Evolutionary conservation across 2,888 invertebrate genomes (phyloP), one percentile per base, ranked within the genome.

Genomic region (Calephelis perditalis): DNA sequence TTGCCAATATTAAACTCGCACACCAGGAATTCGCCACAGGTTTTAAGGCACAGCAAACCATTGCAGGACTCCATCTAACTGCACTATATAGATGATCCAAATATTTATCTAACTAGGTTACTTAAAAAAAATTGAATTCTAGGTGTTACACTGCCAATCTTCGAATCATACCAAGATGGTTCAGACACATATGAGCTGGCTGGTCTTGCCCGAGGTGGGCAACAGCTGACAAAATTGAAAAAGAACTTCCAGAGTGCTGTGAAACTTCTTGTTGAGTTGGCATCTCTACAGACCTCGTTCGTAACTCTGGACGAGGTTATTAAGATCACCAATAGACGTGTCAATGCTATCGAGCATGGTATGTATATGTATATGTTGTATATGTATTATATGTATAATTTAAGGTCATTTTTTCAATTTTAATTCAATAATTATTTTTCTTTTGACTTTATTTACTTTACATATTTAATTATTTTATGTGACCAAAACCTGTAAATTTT

Each of bases 291-390:
- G 89, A 99, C 99, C 0, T 98, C 99, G 3, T 99, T 99, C 79
- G 97, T 99, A 12, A 99, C 99, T 36, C 92, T 99, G 57, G 99
- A 99, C 84, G 99, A 99, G 84, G 99, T 99, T 60, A 99, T 99
- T 77, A 99, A 99, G 91, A 95, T 98, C 68, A 99, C 99, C 37
- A 99, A 99, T 85, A 93, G 99, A 75, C 96, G 99, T 94, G 99
- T 99, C 26, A 99, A 99, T 81, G 99, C 99, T 75, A 99, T 99
- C 84, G 99, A 99, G 87, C 98, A 99, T 76, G 98, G 97, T 96
- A 78, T 84, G 62, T 45, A 46, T 37, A 7, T 15, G 15, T 15
- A 15, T 15, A 15, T 15, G 15, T 15, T 15, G 15, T 15, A 15
- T 15, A 15, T 15, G 15, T 15, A 15, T 15, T 1, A 15, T 15